phyloP scores from a whole-genome alignment of 2,888 invertebrate genomes.

The Atrina japonica region DNA sequence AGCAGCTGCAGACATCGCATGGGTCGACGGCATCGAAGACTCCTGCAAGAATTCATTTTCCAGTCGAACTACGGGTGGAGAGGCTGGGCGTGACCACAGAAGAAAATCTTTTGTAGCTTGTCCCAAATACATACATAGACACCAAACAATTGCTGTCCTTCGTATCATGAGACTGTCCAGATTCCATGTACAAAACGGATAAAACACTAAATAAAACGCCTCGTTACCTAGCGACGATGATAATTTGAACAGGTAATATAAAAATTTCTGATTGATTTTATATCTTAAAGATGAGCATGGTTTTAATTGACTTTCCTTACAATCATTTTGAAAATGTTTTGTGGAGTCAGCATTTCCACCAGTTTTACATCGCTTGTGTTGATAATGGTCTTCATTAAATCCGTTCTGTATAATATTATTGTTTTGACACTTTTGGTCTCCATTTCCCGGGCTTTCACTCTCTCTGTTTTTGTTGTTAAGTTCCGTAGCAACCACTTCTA shows the following conservation, averaged over 20 bases:
- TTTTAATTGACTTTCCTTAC: neutral
- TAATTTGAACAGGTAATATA: conserved; percentile 61
- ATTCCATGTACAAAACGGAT: conserved; percentile 69
- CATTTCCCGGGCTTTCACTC: neutral
- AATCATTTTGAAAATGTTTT: neutral
- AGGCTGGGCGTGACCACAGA: conserved; percentile 67
- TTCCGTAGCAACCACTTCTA: conserved; percentile 33
- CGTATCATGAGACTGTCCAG: conserved; percentile 60
- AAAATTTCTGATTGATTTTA: conserved; percentile 49
- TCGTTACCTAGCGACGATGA: conserved; percentile 71
- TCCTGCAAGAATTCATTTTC: conserved; percentile 68
- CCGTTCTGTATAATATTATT: neutral
- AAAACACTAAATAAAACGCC: conserved; percentile 64
- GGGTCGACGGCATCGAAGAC: conserved; percentile 71
- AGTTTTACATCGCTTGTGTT: neutral
- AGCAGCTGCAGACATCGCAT: conserved; percentile 70
- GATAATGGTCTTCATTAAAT: neutral
- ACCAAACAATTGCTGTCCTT: conserved; percentile 64
- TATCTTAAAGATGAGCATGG: neutral
- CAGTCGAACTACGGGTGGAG: conserved; percentile 68
- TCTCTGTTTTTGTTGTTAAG: neutral
- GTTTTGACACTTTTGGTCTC: neutral
- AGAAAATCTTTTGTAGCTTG: conserved; percentile 70
- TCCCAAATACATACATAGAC: conserved; percentile 68
- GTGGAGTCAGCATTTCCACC: neutral